Percentiles rank a stretch among this genome's conserved stretches.
phyloP scores from a whole-genome alignment of 1,140 invertebrate genomes.

The Amphibalanus amphitrite region DNA sequence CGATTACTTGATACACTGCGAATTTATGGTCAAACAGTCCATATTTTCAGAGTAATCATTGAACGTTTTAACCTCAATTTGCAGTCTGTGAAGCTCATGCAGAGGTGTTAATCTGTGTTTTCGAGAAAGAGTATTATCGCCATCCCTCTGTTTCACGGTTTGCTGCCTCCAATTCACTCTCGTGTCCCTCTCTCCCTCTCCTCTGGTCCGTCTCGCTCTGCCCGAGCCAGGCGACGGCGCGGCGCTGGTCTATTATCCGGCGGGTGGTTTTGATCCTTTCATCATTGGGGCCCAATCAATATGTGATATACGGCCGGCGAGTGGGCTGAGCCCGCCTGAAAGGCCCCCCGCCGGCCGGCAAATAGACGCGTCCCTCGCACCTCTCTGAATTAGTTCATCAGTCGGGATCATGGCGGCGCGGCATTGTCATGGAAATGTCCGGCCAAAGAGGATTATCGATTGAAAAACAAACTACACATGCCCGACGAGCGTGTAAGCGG shows the following conservation, averaged over 20 bases:
- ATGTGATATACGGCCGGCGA: background rate
- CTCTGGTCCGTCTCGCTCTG: background rate
- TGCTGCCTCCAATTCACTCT: too few relatives aligned
- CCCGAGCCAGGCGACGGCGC: background rate
- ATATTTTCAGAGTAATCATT: too few relatives aligned
- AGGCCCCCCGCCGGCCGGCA: background rate
- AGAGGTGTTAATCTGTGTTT: too few relatives aligned
- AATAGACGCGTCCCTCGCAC: background rate
- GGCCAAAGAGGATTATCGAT: slow-evolving; percentile 1
- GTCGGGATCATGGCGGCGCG: background rate
- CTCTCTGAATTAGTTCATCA: background rate
- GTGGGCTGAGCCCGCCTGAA: background rate
- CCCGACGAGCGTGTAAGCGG: background rate
- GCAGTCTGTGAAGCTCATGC: too few relatives aligned
- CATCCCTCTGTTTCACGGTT: too few relatives aligned
- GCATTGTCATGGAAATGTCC: background rate
- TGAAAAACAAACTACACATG: slow-evolving; percentile 1
- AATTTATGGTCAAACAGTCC: too few relatives aligned
- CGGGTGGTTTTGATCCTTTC: background rate
- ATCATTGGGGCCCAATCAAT: background rate
- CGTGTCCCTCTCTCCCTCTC: background rate
- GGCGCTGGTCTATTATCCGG: background rate
- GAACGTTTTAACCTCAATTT: too few relatives aligned
- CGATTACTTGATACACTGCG: too few relatives aligned
- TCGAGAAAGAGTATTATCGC: too few relatives aligned